Conservation (phyloP, 2,888 invertebrate species). For the Polietes domitor region DNA sequence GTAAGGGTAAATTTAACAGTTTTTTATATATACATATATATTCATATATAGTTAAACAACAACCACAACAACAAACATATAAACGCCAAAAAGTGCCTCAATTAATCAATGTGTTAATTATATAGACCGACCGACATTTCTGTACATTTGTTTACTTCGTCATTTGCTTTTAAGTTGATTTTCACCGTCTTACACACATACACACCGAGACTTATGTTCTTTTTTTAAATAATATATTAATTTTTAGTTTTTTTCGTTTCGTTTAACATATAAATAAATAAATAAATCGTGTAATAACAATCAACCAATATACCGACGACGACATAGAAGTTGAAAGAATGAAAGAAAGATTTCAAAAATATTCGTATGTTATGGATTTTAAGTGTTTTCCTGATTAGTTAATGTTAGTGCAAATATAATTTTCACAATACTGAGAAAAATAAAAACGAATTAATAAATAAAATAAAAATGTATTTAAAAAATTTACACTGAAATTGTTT, state of each 20-base stretch:
- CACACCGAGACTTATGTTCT: neutral
- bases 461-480: slow-evolving; percentile 28
- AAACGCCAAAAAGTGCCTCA: slow-evolving; percentile 79
- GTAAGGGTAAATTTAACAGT: slow-evolving; percentile 43
- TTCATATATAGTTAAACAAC: slow-evolving; percentile 45
- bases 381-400: slow-evolving; percentile 65
- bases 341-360: neutral
- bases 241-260: slow-evolving; percentile 10
- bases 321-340: slow-evolving; percentile 4
- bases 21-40: slow-evolving; percentile 8
- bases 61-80: slow-evolving; percentile 51
- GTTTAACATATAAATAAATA: slow-evolving; percentile 37
- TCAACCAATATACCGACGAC: slow-evolving; percentile 43
- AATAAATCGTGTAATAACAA: slow-evolving; percentile 45
- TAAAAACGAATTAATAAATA: slow-evolving; percentile 40
- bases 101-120: slow-evolving; percentile 69
- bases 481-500: neutral
- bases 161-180: slow-evolving; percentile 4
- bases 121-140: slow-evolving; percentile 39
- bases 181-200: neutral
- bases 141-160: slow-evolving; percentile 45
- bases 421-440: slow-evolving; percentile 53
- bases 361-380: slow-evolving; percentile 59
- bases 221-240: slow-evolving; percentile 12
- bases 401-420: slow-evolving; percentile 67